Evolutionary conservation across 2,113 vertebrate species (phyloP).

Genomic region (Xenopus borealis): DNA sequence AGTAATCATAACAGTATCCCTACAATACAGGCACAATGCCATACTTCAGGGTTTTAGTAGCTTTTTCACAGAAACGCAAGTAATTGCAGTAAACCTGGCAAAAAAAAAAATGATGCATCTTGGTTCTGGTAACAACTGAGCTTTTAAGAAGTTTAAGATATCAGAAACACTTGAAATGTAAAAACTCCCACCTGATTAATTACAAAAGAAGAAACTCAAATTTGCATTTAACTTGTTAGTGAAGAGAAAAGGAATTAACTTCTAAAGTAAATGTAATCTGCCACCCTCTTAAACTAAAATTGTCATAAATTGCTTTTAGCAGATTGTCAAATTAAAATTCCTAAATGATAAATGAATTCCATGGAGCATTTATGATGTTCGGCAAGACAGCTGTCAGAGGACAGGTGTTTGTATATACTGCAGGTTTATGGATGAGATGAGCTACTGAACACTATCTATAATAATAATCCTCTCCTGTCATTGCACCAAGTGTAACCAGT

Average conservation of each 20-base stretch:
- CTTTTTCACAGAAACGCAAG: no score
- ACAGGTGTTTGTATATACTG: slow-evolving; percentile 32
- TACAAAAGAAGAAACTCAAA: slow-evolving; percentile 21
- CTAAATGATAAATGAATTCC: slow-evolving; percentile 14
- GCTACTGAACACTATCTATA: slow-evolving; percentile 23
- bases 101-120: background rate
- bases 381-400: slow-evolving; percentile 17
- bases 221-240: slow-evolving; percentile 25
- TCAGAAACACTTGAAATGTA: background rate
- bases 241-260: slow-evolving; percentile 1
- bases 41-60: no score
- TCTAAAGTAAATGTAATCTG: slow-evolving; percentile 1
- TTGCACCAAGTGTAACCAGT: background rate
- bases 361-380: background rate
- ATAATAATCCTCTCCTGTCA: slow-evolving; percentile 6
- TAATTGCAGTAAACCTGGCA: no score
- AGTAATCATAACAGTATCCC: no score
- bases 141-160: no score
- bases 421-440: slow-evolving; percentile 32
- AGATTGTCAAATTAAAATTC: slow-evolving; percentile 30
- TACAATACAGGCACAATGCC: no score
- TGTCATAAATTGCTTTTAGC: background rate
- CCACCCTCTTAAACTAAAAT: slow-evolving; percentile 2
- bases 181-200: slow-evolving; percentile 18
- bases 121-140: no score